phyloP scores from a whole-genome alignment of 2,797 vertebrate species.

The Crocidura indochinensis region DNA sequence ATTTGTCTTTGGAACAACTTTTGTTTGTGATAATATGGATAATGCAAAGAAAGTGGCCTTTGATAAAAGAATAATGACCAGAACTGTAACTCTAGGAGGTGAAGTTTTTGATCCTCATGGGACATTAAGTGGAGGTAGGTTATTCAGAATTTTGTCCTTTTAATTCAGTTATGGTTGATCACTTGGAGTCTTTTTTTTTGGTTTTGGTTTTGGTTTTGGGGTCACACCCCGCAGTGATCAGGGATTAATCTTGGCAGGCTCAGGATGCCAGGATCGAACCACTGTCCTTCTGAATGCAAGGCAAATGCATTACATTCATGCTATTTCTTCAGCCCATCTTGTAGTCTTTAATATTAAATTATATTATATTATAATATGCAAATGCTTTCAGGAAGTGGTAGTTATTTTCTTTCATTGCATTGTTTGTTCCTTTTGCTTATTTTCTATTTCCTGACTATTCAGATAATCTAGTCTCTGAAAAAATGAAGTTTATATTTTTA shows the following conservation, averaged over 20 bases:
- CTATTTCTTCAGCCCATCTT: neutral
- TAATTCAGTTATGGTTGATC: conserved; percentile 5
- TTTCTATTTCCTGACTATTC: neutral
- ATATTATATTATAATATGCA: no score
- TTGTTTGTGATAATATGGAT: conserved; percentile 96
- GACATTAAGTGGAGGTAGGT: conserved; percentile 97
- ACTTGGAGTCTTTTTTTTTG: neutral
- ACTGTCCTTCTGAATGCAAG: no score
- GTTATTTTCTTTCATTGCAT: no score
- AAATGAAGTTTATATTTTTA: neutral
- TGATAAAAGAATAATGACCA: conserved; percentile 95
- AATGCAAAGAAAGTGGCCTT: conserved; percentile 97
- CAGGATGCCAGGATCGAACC: no score
- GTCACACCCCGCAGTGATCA: no score
- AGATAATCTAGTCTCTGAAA: neutral
- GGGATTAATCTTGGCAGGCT: no score
- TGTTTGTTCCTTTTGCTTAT: neutral
- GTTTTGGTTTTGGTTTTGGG: no score
- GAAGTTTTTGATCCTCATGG: conserved; percentile 98
- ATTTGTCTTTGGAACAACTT: conserved; percentile 96
- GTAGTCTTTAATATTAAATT: no score
- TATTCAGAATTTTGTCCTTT: conserved; percentile 20
- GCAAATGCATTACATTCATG: no score
- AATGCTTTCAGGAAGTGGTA: no score
- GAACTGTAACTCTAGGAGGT: conserved; percentile 96